Percentiles rank a stretch among this genome's conserved stretches.
These are phyloP conservation scores for Pomacea maculata DNA, from an alignment of 1,140 invertebrate genomes.

Conservation along the genomic window DNA sequence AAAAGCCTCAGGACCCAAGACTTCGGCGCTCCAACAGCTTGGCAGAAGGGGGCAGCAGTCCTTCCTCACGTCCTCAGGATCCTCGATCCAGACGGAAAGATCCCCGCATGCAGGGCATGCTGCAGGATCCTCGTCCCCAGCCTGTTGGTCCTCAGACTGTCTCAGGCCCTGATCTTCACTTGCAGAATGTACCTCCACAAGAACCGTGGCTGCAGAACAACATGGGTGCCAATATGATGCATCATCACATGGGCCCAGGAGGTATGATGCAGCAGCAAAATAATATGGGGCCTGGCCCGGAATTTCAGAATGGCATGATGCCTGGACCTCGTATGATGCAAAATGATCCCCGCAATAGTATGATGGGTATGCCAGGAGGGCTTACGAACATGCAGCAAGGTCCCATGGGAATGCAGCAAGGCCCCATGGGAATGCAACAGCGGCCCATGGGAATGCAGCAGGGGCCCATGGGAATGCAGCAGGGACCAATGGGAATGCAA, in stretches of 20 bases:
- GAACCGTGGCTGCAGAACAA: conserved; percentile 21
- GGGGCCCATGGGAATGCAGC: conserved; percentile 15
- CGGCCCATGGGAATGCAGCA: conserved; percentile 15
- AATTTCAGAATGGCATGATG: conserved; percentile 17
- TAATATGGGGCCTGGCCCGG: conserved; percentile 16
- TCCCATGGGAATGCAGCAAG: conserved; percentile 22
- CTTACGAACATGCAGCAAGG: conserved; percentile 17
- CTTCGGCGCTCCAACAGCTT: conserved; percentile 9
- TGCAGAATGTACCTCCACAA: conserved; percentile 3
- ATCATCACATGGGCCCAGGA: background rate
- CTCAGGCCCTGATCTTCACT: background rate
- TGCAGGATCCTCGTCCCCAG: conserved; percentile 7
- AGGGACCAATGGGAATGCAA: conserved; percentile 21
- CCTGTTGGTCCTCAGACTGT: conserved; percentile 2
- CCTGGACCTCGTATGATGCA: conserved; percentile 16
- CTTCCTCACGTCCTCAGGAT: conserved; percentile 8
- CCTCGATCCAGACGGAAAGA: conserved; percentile 19
- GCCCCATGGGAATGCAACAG: conserved; percentile 19
- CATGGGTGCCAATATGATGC: conserved; percentile 11
- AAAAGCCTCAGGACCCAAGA: conserved; percentile 20
- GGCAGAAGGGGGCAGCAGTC: conserved; percentile 3
- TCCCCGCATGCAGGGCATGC: conserved; percentile 10
- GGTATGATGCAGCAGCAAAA: conserved; percentile 17
- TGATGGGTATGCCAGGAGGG: background rate
- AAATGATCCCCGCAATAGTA: conserved; percentile 5